Evolutionary conservation across 2,888 invertebrate species (phyloP).

Genomic region (Acrocyrtus sp.): DNA sequence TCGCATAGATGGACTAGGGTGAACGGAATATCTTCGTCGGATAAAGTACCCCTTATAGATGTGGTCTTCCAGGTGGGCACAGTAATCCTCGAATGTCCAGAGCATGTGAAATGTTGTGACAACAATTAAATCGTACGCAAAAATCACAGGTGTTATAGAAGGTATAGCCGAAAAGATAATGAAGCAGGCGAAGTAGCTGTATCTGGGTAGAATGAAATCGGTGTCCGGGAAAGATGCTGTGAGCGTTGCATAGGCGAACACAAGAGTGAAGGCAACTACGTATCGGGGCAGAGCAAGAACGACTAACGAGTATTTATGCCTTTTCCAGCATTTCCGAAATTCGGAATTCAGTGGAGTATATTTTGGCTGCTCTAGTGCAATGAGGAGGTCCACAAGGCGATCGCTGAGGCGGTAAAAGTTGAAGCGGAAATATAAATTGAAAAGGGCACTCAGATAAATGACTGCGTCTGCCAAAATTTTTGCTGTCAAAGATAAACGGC

Average conservation of each 20-base stretch:
- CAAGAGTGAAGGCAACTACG: background rate
- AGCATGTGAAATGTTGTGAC: conserved; percentile 42
- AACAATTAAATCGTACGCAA: conserved; percentile 45
- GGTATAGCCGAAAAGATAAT: conserved; percentile 28
- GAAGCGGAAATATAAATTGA: conserved; percentile 44
- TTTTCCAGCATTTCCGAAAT: conserved; percentile 36
- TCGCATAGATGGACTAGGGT: conserved; percentile 14
- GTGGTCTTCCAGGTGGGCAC: conserved; percentile 37
- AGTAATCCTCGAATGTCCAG: conserved; percentile 49
- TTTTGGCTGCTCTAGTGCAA: conserved; percentile 27
- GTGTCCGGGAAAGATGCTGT: conserved; percentile 15
- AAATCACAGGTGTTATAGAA: conserved; percentile 27
- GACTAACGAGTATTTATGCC: conserved; percentile 31
- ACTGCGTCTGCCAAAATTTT: conserved; percentile 40
- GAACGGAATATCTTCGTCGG: conserved; percentile 17
- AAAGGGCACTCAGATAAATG: conserved; percentile 16
- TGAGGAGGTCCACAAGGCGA: conserved; percentile 18
- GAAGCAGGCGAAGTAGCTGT: conserved; percentile 31
- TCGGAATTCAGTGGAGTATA: conserved; percentile 17
- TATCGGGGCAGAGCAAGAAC: conserved; percentile 34
- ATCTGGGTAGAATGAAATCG: conserved; percentile 22
- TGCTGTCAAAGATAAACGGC: conserved; percentile 9
- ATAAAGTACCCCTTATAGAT: conserved; percentile 41
- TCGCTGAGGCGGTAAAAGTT: conserved; percentile 30
- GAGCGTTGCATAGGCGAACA: conserved; percentile 13